Conservation (phyloP, 2,888 invertebrate genomes). For the Ophonus ardosiacus region DNA sequence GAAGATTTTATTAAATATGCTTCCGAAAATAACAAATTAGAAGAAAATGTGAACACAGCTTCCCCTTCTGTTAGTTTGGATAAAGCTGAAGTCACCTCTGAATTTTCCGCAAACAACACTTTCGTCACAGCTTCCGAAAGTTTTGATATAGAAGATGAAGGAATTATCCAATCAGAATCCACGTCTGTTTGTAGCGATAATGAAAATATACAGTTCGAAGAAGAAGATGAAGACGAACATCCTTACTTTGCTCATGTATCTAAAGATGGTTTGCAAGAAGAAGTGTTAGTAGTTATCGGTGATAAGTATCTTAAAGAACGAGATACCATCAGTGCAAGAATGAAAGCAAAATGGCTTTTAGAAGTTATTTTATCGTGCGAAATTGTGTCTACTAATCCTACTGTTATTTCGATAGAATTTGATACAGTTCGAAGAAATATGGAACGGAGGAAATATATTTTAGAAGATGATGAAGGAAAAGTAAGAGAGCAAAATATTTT, state of each 20-base stretch:
- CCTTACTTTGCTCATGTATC: constrained; percentile 74
- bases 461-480: constrained; percentile 79
- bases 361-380: constrained; percentile 70
- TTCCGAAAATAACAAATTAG: constrained; percentile 53
- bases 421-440: constrained; percentile 80
- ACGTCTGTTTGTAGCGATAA: constrained; percentile 18
- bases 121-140: constrained; percentile 65
- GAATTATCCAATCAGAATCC: constrained; percentile 9
- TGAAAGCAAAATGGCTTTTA: constrained; percentile 73
- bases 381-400: constrained; percentile 69
- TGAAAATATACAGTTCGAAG: constrained; percentile 52
- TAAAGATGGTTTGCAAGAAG: constrained; percentile 71
- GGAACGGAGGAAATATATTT: constrained; percentile 78
- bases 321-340: constrained; percentile 73
- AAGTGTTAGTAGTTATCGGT: constrained; percentile 76
- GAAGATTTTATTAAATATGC: constrained; percentile 67
- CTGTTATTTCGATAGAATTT: constrained; percentile 75
- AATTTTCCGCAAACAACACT: constrained; percentile 55
- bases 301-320: constrained; percentile 77
- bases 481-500: constrained; percentile 70
- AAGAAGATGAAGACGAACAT: constrained; percentile 71
- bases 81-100: constrained; percentile 33
- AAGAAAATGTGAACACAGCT: not conserved
- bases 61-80: constrained; percentile 2
- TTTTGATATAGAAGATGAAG: constrained; percentile 57